Conservation (phyloP, 2,888 invertebrate species). For the Philonicus albiceps region DNA sequence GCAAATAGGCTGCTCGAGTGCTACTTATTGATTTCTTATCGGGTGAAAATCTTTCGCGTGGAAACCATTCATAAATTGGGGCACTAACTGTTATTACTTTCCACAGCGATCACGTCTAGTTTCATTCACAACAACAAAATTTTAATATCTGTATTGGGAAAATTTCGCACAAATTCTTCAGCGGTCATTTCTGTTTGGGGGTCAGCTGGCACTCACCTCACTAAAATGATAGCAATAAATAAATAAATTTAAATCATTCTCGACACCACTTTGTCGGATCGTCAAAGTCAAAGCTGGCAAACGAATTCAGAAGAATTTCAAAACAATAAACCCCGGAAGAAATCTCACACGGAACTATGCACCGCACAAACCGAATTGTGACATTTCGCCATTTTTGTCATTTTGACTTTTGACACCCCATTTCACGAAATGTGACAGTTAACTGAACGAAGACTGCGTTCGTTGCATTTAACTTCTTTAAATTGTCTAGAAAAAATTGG, state of each 20-base stretch:
- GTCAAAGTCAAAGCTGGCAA: neutral
- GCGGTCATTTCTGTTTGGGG: neutral
- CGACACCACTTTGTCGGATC: neutral
- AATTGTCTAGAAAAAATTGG: neutral
- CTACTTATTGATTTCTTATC: neutral
- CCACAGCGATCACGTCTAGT: neutral
- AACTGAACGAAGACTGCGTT: neutral
- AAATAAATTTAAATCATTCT: neutral
- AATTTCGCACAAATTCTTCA: neutral
- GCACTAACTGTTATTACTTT: neutral
- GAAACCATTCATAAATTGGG: neutral
- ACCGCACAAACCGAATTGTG: neutral
- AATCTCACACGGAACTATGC: neutral
- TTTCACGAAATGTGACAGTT: neutral
- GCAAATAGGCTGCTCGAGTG: neutral
- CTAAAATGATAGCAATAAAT: neutral
- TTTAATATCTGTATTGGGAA: neutral
- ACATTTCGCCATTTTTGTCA: conserved; percentile 24
- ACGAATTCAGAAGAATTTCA: neutral
- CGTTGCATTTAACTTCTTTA: neutral
- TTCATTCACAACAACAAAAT: neutral
- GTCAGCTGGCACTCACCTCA: neutral
- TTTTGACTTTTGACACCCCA: neutral
- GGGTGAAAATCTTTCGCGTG: neutral
- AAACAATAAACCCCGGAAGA: neutral